Evolutionary conservation across 2,888 invertebrate species (phyloP), one percentile per base, ranked within the genome.

Genomic region (Lingula anatina): DNA sequence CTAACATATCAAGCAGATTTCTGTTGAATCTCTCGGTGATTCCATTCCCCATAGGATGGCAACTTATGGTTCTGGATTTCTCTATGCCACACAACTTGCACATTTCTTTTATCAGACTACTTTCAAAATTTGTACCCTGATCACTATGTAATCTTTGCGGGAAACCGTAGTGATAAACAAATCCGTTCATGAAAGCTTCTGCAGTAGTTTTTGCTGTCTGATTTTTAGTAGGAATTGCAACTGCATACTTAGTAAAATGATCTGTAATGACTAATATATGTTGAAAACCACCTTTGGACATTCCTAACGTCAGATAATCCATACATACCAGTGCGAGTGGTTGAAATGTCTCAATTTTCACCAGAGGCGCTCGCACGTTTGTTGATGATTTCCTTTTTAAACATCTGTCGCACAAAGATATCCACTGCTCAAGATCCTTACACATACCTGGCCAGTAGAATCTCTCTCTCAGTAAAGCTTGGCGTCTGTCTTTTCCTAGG

Each of bases 81-180:
- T 45, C 37, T 21, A 54, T 52, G 2, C 50, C 50, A 5, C 31
- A 35, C 3, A 36, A 15, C 9, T 35, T 15, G 31, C 47, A 50
- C 18, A 53, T 18, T 37, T 46, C 49, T 23, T 26, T 18, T 5
- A 52, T 28, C 1, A 52, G 18, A 28, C 40, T 26, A 21, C 44
- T 41, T 26, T 45, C 46, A 47, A 49, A 54, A 25, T 48, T 49
- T 28, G 46, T 44, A 21, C 54, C 56, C 42, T 56, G 54, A 35
- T 56, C 50, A 5, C 37, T 21, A 45, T 56, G 50, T n/a, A 53
- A 5, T 18, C 31, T 26, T 9, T 26, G n/a, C 5, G 54, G 51
- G 5, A 56, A 39, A 1, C 51, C 56, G 27, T 50, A 50, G 18
- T 42, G 41, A 12, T 26, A 2, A 5, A 46, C 25, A 42, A 50